Evolutionary conservation across 2,888 invertebrate species (phyloP), one percentile per base, ranked within the genome.

Genomic region (Dorcus parallelipipedus): DNA sequence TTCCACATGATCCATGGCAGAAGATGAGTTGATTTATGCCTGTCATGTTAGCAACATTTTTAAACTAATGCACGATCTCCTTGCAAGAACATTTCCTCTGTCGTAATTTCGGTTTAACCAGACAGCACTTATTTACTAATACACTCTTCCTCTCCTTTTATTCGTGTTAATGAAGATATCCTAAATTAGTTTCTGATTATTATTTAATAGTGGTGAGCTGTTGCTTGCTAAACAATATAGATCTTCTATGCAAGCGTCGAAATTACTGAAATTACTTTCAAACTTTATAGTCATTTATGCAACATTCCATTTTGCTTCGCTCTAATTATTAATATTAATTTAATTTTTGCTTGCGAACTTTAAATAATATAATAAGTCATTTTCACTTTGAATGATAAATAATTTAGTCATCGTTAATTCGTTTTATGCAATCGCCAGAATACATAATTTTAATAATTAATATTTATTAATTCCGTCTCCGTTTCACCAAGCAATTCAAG

Each of bases 11-110:
- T 54, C 60, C 60, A 67, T 56, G 49, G 56, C 61, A 61, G 60
- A 56, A 58, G 71, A 72, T 63, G 66, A 69, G 68, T 69, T 72
- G 72, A 71, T 72, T 71, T 69, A 68, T 72, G 65, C 70, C 70
- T 71, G 71, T 71, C 72, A 70, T 63, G 64, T 60, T 62, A 63
- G 65, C 65, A 69, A 68, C 61, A 62, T 66, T 68, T 67, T 67
- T 66, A 64, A 67, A 64, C 61, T 59, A 62, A 64, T 63, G 64
- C 65, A 64, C 64, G 66, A 58, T 20, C 39, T 14, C 17, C 10
- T 17, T 17, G 51, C 38, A 33, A 45, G 23, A 45, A 45, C 23
- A 45, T 23, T 45, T 45, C 45, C 45, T 23, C 20, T 45, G 45
- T 45, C 17, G 20, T 9, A 45, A 20, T 45, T 41, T 45, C 23